phyloP scores from a whole-genome alignment of 2,113 vertebrate species.

The Elgaria multicarinata region DNA sequence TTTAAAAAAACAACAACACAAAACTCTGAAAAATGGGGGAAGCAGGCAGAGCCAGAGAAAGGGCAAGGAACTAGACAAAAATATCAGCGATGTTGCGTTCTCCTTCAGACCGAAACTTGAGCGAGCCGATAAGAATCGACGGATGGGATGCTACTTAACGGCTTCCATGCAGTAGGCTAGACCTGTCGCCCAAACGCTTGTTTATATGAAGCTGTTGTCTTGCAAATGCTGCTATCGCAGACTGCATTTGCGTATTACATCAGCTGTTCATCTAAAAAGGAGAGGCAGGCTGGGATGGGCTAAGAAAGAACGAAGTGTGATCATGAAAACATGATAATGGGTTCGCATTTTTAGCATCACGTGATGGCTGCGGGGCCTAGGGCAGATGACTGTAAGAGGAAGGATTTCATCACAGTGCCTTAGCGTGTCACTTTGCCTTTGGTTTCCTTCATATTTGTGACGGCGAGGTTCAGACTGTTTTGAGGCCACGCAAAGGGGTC shows the following conservation, averaged over 20 bases:
- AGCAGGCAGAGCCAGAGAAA: not conserved
- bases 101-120: not conserved
- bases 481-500: not conserved
- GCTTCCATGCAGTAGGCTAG: not conserved
- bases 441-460: not conserved
- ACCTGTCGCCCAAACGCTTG: not conserved
- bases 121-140: not conserved
- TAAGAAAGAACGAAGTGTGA: not conserved
- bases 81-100: not conserved
- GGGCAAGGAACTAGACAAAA: not conserved
- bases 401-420: not conserved
- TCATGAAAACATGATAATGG: constrained; percentile 10
- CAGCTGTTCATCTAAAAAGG: constrained; percentile 1
- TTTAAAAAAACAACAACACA: too few species aligned
- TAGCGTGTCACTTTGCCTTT: not conserved
- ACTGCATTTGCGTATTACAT: not conserved
- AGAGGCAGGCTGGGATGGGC: constrained; percentile 4
- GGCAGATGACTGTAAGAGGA: not conserved
- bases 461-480: too few species aligned
- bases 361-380: not conserved
- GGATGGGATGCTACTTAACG: not conserved
- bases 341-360: not conserved
- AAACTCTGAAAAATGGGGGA: not conserved
- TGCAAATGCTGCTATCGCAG: not conserved
- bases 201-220: not conserved